Conservation (phyloP, 2,797 vertebrate species). For the Gadopsis marmoratus region DNA sequence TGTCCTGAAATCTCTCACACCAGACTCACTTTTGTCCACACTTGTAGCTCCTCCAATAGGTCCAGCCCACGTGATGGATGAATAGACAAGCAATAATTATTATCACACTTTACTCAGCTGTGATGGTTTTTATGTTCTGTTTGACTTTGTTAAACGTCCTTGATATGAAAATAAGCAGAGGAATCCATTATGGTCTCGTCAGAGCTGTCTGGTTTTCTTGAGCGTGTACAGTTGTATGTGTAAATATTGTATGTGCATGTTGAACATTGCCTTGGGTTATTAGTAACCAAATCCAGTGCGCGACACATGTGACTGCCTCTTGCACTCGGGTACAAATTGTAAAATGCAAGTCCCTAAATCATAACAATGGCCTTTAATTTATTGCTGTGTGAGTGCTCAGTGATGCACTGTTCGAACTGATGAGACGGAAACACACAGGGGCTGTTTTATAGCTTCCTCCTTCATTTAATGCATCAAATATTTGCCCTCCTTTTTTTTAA, state of each 20-base stretch:
- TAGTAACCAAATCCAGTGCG: conserved; percentile 59
- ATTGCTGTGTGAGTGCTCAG: conserved; percentile 73
- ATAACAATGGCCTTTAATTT: conserved; percentile 73
- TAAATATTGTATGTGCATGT: conserved; percentile 36
- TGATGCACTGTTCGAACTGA: conserved; percentile 63
- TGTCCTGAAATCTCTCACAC: conserved; percentile 33
- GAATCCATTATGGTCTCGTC: conserved; percentile 16
- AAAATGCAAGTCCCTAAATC: conserved; percentile 59
- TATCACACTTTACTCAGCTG: conserved; percentile 28
- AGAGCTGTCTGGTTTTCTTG: conserved; percentile 1
- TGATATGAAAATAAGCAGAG: conserved; percentile 39
- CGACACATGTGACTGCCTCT: conserved; percentile 29
- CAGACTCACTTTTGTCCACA: conserved; percentile 33
- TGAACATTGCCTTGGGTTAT: conserved; percentile 41
- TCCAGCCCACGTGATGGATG: conserved; percentile 39
- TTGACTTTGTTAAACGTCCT: conserved; percentile 65
- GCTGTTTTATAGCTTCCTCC: conserved; percentile 35
- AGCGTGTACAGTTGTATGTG: conserved; percentile 4
- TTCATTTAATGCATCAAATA: conserved; percentile 47
- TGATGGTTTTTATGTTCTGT: conserved; percentile 57
- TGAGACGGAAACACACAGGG: conserved; percentile 54
- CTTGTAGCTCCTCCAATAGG: conserved; percentile 6
- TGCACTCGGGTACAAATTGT: conserved; percentile 45
- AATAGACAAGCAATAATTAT: conserved; percentile 36
- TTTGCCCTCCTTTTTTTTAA: conserved; percentile 22